Evolutionary conservation across 2,888 invertebrate species (phyloP), one percentile per base, ranked within the genome.

Genomic region (Myopa tessellatipennis): DNA sequence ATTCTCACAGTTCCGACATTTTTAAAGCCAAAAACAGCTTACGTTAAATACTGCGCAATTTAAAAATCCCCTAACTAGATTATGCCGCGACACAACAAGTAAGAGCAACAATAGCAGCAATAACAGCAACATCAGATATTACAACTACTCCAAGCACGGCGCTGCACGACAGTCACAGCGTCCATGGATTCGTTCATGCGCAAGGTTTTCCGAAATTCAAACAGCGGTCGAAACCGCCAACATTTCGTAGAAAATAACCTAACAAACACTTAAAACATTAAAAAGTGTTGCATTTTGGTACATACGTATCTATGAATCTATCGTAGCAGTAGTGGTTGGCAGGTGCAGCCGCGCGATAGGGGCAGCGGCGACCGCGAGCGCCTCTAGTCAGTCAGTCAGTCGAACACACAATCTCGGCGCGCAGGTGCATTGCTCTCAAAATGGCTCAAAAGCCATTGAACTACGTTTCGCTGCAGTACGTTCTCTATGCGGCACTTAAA

Each of bases 131-230:
- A 18, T 14, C 36, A 63, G 36, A 14, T 34, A 63, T 8, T 26
- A 1, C 26, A 1, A 63, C 36, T 26, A 63, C 26, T 10, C 52
- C 18, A 16, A 26, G 40, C 36, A 36, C 10, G 74, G 61, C 12
- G 6, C 16, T 6, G 38, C 68, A 18, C 55, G 4, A 8, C 76
- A 81, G 61, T 61, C 79, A 70, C 80, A 80, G 80, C 86, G 87
- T 87, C 87, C 87, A 87, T 87, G 87, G 87, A 87, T 85, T 84
- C 85, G 87, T 87, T 87, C 87, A 87, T 87, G 87, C 87, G 86
- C 87, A 87, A 87, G 87, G 87, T 87, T 87, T 87, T 85, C 83
- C 74, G 78, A 78, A 78, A 80, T 80, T 79, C 80, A 78, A 77
- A 78, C 71, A 76, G 74, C 61, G 77, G 77, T 76, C 77, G 77